phyloP scores from a whole-genome alignment of 2,113 vertebrate species.

The Aspidoscelis tigris region DNA sequence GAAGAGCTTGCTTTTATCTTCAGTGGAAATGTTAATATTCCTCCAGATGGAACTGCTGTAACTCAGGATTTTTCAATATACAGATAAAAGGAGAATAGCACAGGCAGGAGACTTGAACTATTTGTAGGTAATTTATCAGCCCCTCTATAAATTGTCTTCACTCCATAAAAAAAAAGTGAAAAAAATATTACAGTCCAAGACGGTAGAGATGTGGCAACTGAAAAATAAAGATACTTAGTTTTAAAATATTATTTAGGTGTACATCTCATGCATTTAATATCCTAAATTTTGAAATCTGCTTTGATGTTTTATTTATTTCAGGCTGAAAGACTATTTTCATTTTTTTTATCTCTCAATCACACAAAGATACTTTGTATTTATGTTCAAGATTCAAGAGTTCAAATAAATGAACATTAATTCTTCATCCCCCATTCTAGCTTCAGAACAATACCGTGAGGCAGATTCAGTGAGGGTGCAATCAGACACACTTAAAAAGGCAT shows the following conservation, averaged over 20 bases:
- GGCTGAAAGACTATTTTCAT: neutral
- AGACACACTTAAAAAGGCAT: too few relatives aligned
- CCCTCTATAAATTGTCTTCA: neutral
- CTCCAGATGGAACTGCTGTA: neutral
- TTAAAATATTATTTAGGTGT: slow-evolving; percentile 29
- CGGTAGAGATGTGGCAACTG: slow-evolving; percentile 19
- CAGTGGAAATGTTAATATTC: slow-evolving; percentile 19
- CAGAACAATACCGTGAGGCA: too few relatives aligned
- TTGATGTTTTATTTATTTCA: neutral
- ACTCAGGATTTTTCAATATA: neutral
- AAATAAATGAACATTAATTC: too few relatives aligned
- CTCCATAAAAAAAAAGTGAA: slow-evolving; percentile 3
- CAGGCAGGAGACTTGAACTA: neutral
- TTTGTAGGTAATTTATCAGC: neutral
- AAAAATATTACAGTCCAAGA: slow-evolving; percentile 9
- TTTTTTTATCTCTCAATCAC: neutral
- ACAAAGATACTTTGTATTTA: neutral
- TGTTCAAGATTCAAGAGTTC: too few relatives aligned
- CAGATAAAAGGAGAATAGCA: slow-evolving; percentile 21
- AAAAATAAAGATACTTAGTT: slow-evolving; percentile 24
- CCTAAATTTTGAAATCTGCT: neutral
- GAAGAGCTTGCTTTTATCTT: neutral
- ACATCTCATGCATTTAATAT: neutral
- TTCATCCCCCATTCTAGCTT: too few relatives aligned
- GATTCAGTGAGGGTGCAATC: too few relatives aligned